Evolutionary conservation across 2,888 invertebrate genomes (phyloP), one percentile per base, ranked within the genome.

Genomic region (Drosophila rubida): DNA sequence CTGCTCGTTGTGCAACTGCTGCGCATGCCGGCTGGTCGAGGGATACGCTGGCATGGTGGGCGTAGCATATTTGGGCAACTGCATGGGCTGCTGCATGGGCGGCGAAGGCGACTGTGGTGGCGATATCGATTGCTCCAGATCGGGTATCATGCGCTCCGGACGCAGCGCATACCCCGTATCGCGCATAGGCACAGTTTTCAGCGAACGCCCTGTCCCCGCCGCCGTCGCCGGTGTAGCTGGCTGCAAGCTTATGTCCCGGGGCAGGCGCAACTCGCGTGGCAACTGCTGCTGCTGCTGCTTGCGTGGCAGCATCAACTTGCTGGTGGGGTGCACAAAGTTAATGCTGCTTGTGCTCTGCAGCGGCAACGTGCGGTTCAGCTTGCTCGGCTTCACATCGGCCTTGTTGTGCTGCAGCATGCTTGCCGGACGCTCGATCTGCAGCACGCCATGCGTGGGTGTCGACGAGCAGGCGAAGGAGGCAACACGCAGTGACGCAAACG

Each of bases 71-170:
- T 74, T 73, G 1, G 67, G 23, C 4, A 45, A 25, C 22, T 58
- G 57, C 4, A 6, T 22, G 2, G 48, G 51, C 5, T 8, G 27
- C 23, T 35, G 54, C 57, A 75, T 42, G 2, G 84, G 55, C 2
- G 78, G 69, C 30, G 78, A 69, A 63, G 58, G 76, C 57, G 84
- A 69, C n/a, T 81, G 78, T 6, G 90, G 90, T 3, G 91, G 90
- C 22, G 90, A 78, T 51, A 78, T 61, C 3, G 87, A 76, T 32
- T 77, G 75, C 8, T 87, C 86, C 8, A 89, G 55, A 57, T 90
- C 90, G 22, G 90, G 86, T 67, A 89, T 82, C 67, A 80, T 80
- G 9, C 90, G 82, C 8, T 90, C 89, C 0, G 89, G 87, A 1
- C 90, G 77, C 60, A 89, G 55, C 1, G 80, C 80, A 42, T 90